These are phyloP conservation scores for Scarus forsteni DNA, from an alignment of 2,797 vertebrate genomes.

Conservation along the genomic window DNA sequence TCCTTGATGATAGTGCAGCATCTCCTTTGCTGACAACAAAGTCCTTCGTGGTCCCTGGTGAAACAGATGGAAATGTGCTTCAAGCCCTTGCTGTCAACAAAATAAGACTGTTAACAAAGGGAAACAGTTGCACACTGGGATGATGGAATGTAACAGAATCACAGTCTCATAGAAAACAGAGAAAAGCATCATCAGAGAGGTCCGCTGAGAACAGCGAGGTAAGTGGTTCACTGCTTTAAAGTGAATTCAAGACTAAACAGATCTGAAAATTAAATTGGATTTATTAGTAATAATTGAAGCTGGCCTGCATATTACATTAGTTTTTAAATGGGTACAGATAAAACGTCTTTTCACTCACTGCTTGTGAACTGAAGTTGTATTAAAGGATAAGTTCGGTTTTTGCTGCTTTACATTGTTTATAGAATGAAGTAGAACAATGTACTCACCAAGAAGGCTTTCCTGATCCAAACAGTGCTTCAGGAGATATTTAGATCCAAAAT, in stretches of 20 bases:
- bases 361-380: constrained; percentile 3
- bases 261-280: constrained; percentile 1
- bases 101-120: constrained; percentile 34
- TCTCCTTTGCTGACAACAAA: constrained; percentile 41
- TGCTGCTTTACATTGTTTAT: no score
- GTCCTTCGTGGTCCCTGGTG: constrained; percentile 27
- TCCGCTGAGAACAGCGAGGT: constrained; percentile 8
- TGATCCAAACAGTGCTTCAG: no score
- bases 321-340: background rate
- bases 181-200: constrained; percentile 12
- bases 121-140: constrained; percentile 26
- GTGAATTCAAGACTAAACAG: constrained; percentile 9
- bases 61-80: constrained; percentile 36
- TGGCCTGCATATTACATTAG: background rate
- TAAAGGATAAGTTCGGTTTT: no score
- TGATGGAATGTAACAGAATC: constrained; percentile 14
- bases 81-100: constrained; percentile 28
- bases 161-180: background rate
- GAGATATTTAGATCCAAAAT: no score
- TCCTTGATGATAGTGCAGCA: constrained; percentile 38
- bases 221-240: constrained; percentile 6
- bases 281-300: background rate
- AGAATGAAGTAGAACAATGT: no score
- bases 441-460: no score
- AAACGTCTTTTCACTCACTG: background rate